Evolutionary conservation across 1,140 invertebrate species (phyloP), one percentile per base, ranked within the genome.

Genomic region (Eubasilissa regina): DNA sequence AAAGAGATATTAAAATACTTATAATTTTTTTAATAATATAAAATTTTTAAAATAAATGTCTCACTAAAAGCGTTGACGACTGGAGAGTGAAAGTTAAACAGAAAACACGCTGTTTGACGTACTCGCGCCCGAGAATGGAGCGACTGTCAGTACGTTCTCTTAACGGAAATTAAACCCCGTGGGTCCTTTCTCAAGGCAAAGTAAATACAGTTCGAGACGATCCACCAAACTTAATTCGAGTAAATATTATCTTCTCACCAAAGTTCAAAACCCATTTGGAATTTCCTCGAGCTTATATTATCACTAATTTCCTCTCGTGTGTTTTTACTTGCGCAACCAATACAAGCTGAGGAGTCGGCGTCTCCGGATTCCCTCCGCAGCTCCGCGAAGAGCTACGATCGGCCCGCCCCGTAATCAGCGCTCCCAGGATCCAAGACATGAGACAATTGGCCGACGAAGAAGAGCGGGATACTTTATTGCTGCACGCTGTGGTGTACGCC

Each of bases 341-440:
- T 51, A 51, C n/a, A 51, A 51, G 48, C 48, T 3, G 9, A 8
- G 11, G 3, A 1, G 3, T 3, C 1, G 3, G n/a, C 1, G 8
- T 1, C 48, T 12, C 3, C 3, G 9, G 9, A 8, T 51, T 8
- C 11, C n/a, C 9, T 35, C 25, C 25, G 15, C n/a, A n/a, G n/a
- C 53, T 19, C 15, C 15, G 15, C n/a, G n/a, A 19, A 56, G 53
- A 56, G n/a, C n/a, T 56, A 56, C 53, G 53, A 56, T 56, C 25
- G 53, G 25, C 58, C 21, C 3, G 12, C 58, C 58, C 25, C 13
- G 58, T 62, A 62, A 62, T 62, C 58, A 62, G 25, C 19, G 58
- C 13, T 25, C 21, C 3, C 15, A 60, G 56, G 25, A 12, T 60
- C 56, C 25, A 13, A 21, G 53, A 62, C 58, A 13, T 25, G 13